phyloP scores from a whole-genome alignment of 1,140 invertebrate species.

The Macrotrachela quadricornifera region DNA sequence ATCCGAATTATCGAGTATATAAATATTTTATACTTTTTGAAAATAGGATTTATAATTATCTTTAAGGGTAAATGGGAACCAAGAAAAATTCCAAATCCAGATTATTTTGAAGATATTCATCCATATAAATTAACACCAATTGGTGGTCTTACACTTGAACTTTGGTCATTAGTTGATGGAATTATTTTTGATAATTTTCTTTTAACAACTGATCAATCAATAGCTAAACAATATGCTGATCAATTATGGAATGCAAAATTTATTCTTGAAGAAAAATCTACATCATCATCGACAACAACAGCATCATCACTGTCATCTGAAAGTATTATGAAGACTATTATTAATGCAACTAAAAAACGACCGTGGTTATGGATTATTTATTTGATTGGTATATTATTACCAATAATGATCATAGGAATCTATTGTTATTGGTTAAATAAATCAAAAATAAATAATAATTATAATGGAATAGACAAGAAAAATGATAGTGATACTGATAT shows the following conservation, averaged over 20 bases:
- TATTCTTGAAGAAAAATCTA: conserved; percentile 31
- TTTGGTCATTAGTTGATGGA: conserved; percentile 89
- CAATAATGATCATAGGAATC: no score
- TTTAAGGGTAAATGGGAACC: conserved; percentile 65
- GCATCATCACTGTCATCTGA: no score
- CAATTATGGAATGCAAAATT: conserved; percentile 66
- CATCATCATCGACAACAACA: no score
- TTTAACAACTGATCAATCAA: conserved; percentile 57
- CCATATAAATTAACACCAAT: conserved; percentile 44
- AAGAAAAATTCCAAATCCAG: conserved; percentile 58
- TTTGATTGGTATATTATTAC: no score
- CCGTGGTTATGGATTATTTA: no score
- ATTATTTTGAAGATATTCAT: conserved; percentile 70
- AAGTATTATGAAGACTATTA: no score
- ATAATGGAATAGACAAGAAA: no score
- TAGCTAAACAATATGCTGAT: conserved; percentile 55
- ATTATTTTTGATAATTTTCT: conserved; percentile 77
- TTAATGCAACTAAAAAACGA: no score
- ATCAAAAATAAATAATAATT: no score
- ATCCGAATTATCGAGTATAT: conserved; percentile 61
- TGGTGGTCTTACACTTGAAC: conserved; percentile 69
- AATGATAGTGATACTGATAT: no score
- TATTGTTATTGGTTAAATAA: no score
- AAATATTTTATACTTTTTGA: not conserved
- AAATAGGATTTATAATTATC: not conserved